Base-by-base conservation (phyloP, 2,888 invertebrate species). In the Phalera bucephala region DNA sequence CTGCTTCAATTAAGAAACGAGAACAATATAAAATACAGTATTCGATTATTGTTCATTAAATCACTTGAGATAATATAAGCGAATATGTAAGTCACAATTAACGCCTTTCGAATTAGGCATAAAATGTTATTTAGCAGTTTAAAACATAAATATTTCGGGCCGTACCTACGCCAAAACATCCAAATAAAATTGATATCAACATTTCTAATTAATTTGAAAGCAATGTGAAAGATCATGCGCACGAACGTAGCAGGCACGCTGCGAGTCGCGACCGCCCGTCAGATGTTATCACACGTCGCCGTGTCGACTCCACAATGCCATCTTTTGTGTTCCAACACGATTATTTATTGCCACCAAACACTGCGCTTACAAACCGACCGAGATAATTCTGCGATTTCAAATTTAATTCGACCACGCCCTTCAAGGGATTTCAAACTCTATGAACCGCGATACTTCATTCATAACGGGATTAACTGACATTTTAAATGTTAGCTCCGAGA, bases 261-360 rank as follows among this genome's bases (percentile, higher is more conserved):
- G 51, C 44, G 45, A 44, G 42, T 37, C 39, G 31, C 38, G 36
- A 29, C 56, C 58, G 65, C n/a, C 45, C 62, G 64, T 57, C 66
- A 64, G 85, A 84, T 85, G 64, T 73, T 84, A 86, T 86, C 86
- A 75, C 56, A 70, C 79, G 78, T 80, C 81, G 83, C 80, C 80
- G 80, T 84, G 80, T 80, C 76, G 72, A 75, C 79, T 72, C 64
- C 77, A 79, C 81, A 83, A 84, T 84, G 76, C 80, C 80, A 83
- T 83, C 85, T 84, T 87, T 85, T 87, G 85, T 87, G 74, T 80
- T 79, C 75, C 77, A 72, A 83, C 80, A 78, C 79, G 67, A 74
- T 84, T 80, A 88, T 85, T 86, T 87, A 87, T 87, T 80, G 70
- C 80, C 65, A 77, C 74, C 80, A 80, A 82, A 81, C 72, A 73